phyloP scores from a whole-genome alignment of 2,797 vertebrate genomes.

The Gadopsis marmoratus region DNA sequence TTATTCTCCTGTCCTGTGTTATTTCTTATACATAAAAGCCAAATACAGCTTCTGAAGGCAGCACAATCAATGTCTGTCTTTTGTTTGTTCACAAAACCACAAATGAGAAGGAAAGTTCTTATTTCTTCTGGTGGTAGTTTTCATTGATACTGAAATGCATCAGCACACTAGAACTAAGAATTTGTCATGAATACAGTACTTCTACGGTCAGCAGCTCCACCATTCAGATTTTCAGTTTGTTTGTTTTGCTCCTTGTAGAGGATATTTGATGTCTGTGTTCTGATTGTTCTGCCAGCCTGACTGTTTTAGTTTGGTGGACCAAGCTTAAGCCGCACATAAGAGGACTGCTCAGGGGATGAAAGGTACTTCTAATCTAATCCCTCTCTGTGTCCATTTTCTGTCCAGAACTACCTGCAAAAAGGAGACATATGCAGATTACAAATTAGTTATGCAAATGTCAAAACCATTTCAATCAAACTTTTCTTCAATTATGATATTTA shows the following conservation, averaged over 20 bases:
- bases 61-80: slow-evolving; percentile 36
- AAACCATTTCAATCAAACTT: slow-evolving; percentile 1
- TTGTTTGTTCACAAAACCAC: slow-evolving; percentile 41
- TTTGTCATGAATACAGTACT: slow-evolving; percentile 34
- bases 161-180: slow-evolving; percentile 21
- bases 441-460: slow-evolving; percentile 24
- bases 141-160: slow-evolving; percentile 49
- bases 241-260: slow-evolving; percentile 59
- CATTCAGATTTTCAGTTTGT: slow-evolving; percentile 28
- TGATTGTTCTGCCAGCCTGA: slow-evolving; percentile 20
- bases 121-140: slow-evolving; percentile 34
- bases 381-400: slow-evolving; percentile 32
- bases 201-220: slow-evolving; percentile 8
- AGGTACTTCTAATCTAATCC: slow-evolving; percentile 27
- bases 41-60: slow-evolving; percentile 34
- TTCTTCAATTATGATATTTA: slow-evolving; percentile 15
- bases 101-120: slow-evolving; percentile 30
- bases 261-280: slow-evolving; percentile 32
- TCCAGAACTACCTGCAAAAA: slow-evolving; percentile 66
- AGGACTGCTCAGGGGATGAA: slow-evolving; percentile 12
- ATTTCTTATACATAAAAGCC: slow-evolving; percentile 58
- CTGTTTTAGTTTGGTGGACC: slow-evolving; percentile 6
- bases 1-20: slow-evolving; percentile 58
- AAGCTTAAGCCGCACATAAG: slow-evolving; percentile 11
- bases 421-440: slow-evolving; percentile 49